These are phyloP conservation scores for Chaetoderma sp. DNA, from an alignment of 2,888 invertebrate genomes.

Conservation along the genomic window DNA sequence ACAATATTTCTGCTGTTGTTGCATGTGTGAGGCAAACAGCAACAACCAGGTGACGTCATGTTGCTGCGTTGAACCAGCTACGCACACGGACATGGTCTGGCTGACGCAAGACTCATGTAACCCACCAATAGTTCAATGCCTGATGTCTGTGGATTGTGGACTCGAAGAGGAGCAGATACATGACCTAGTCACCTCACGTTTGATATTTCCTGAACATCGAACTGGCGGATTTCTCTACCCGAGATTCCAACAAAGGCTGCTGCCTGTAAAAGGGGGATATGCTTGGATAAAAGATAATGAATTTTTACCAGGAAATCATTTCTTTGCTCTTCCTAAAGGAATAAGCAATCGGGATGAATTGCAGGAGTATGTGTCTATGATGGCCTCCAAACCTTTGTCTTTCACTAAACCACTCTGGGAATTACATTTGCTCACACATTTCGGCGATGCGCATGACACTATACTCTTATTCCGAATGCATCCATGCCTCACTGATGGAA, in stretches of 20 bases:
- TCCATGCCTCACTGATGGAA: slow-evolving; percentile 73
- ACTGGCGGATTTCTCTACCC: slow-evolving; percentile 69
- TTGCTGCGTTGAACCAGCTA: slow-evolving; percentile 62
- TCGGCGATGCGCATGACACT: slow-evolving; percentile 68
- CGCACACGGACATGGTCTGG: slow-evolving; percentile 71
- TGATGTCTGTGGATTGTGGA: slow-evolving; percentile 72
- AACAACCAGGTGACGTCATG: slow-evolving; percentile 52
- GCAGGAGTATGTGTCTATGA: slow-evolving; percentile 70
- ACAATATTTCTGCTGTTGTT: slow-evolving; percentile 58
- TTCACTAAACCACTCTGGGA: slow-evolving; percentile 73
- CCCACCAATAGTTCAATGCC: slow-evolving; percentile 69
- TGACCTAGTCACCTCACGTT: slow-evolving; percentile 70
- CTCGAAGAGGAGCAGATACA: slow-evolving; percentile 70
- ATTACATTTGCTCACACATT: slow-evolving; percentile 71
- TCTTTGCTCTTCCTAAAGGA: slow-evolving; percentile 67
- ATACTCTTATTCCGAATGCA: slow-evolving; percentile 72
- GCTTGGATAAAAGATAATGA: slow-evolving; percentile 72
- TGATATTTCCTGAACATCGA: slow-evolving; percentile 67
- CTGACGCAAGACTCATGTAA: slow-evolving; percentile 64
- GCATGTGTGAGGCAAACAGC: too few species aligned
- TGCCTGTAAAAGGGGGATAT: slow-evolving; percentile 68
- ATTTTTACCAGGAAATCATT: slow-evolving; percentile 72
- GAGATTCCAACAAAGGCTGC: slow-evolving; percentile 70
- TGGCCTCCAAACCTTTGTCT: slow-evolving; percentile 69
- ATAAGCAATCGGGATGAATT: slow-evolving; percentile 66